Conservation (phyloP, 2,888 invertebrate genomes). For the Notodonta ziczac region DNA sequence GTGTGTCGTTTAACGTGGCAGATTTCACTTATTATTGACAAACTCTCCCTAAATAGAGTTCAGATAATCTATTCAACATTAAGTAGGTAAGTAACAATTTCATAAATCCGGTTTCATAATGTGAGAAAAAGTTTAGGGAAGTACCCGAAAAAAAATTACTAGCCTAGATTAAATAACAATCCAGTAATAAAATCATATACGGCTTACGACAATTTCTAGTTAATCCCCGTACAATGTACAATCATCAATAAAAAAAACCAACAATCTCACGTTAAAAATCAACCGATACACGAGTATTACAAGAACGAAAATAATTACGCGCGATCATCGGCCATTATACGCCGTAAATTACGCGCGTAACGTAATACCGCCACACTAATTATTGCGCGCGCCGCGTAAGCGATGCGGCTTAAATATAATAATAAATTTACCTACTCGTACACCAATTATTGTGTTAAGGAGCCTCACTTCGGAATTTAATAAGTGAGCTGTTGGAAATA, state of each 20-base stretch:
- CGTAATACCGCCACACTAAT: constrained; percentile 60
- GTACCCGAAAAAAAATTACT: too few relatives aligned
- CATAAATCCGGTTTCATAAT: too few relatives aligned
- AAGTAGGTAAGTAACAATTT: too few relatives aligned
- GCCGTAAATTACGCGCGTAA: constrained; percentile 64
- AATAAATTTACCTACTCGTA: constrained; percentile 51
- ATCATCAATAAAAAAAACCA: constrained; percentile 7
- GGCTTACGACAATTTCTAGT: not conserved
- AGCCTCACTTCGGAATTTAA: constrained; percentile 16
- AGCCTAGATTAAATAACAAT: too few relatives aligned
- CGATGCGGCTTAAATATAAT: constrained; percentile 52
- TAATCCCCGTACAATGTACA: not conserved
- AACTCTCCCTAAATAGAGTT: too few relatives aligned
- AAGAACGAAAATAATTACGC: constrained; percentile 65
- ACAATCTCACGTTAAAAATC: constrained; percentile 40
- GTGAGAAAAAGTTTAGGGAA: too few relatives aligned
- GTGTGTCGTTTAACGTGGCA: too few relatives aligned
- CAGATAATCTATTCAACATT: too few relatives aligned
- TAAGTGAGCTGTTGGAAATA: constrained; percentile 2
- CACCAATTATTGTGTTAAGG: constrained; percentile 48
- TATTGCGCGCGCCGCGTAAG: constrained; percentile 51
- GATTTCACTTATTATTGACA: too few relatives aligned
- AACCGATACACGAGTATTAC: constrained; percentile 44
- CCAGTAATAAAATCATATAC: not conserved
- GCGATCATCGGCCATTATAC: constrained; percentile 63